Conservation (phyloP, 1,140 invertebrate genomes). For the Asobara japonica region DNA sequence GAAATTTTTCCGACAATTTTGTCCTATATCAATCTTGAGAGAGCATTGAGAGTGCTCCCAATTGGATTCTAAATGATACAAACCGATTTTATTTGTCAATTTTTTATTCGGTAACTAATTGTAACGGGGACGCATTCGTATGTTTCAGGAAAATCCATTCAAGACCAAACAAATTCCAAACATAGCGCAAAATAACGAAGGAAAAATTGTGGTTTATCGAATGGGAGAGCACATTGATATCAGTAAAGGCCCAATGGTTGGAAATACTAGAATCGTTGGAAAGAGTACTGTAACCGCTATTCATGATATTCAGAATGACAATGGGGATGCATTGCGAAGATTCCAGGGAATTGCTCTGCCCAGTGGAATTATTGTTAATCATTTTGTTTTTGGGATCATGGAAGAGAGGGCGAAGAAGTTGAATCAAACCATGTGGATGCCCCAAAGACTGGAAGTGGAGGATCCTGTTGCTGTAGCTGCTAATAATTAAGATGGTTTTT, state of each 20-base stretch:
- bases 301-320: slow-evolving; percentile 72
- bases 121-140: too few relatives aligned
- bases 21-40: too few relatives aligned
- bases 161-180: slow-evolving; percentile 86
- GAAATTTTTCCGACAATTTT: too few relatives aligned
- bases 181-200: slow-evolving; percentile 73
- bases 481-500: slow-evolving; percentile 41
- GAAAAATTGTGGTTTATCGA: slow-evolving; percentile 81
- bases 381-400: slow-evolving; percentile 82
- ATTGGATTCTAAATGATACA: too few relatives aligned
- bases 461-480: slow-evolving; percentile 39
- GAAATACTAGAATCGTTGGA: slow-evolving; percentile 79
- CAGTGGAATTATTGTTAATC: slow-evolving; percentile 78
- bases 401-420: slow-evolving; percentile 79
- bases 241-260: slow-evolving; percentile 89
- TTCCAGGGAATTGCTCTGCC: slow-evolving; percentile 92
- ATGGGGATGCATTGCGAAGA: slow-evolving; percentile 75
- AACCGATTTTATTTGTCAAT: too few relatives aligned
- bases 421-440: slow-evolving; percentile 51
- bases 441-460: slow-evolving; percentile 30
- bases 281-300: slow-evolving; percentile 79
- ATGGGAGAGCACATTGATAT: slow-evolving; percentile 90
- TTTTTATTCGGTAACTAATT: too few relatives aligned
- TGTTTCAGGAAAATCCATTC: slow-evolving; percentile 84
- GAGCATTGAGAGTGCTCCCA: too few relatives aligned